phyloP scores from a whole-genome alignment of 2,888 invertebrate species.

The Imbricaverruca yamaguchii region DNA sequence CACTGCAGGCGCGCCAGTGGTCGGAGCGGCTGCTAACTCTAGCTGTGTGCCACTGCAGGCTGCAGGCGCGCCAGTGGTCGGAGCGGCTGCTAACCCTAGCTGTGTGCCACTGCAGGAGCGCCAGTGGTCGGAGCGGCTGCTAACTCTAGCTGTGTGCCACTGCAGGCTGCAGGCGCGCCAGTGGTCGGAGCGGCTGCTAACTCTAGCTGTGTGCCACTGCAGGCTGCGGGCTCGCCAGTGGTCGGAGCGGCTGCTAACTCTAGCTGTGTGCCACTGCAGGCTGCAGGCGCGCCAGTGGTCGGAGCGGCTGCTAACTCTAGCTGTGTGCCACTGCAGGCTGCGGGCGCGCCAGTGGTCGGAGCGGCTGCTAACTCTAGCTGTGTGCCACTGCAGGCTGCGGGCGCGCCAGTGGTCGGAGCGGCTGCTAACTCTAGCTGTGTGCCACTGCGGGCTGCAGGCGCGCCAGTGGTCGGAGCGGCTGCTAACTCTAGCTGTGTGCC shows the following conservation, averaged over 20 bases:
- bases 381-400: conserved; percentile 56
- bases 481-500: background rate
- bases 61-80: conserved; percentile 93
- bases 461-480: conserved; percentile 83
- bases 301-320: conserved; percentile 44
- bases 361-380: conserved; percentile 37
- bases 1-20: conserved; percentile 79
- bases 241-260: conserved; percentile 56
- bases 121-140: conserved; percentile 73
- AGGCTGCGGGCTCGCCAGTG: conserved; percentile 88
- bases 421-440: background rate
- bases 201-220: conserved; percentile 24
- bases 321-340: conserved; percentile 49
- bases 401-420: conserved; percentile 90
- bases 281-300: conserved; percentile 93
- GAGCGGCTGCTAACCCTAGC: conserved; percentile 44
- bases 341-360: conserved; percentile 94
- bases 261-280: conserved; percentile 45
- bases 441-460: conserved; percentile 62
- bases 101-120: conserved; percentile 56
- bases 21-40: conserved; percentile 53
- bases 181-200: conserved; percentile 65
- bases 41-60: conserved; percentile 45
- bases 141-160: background rate
- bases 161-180: conserved; percentile 78